phyloP scores from a whole-genome alignment of 1,140 invertebrate genomes.

The Macrocentrus cingulum region DNA sequence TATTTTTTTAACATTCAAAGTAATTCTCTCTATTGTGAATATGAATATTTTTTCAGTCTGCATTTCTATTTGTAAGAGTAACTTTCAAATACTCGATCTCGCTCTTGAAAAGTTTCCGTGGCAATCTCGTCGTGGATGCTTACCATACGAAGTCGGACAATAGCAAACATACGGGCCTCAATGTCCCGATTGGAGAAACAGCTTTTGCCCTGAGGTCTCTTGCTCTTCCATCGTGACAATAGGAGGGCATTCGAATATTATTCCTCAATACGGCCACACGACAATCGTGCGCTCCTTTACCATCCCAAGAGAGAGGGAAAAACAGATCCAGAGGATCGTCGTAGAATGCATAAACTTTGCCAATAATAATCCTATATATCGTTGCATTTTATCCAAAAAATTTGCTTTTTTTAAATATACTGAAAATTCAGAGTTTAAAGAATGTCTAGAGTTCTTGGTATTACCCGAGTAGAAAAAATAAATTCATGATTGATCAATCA shows the following conservation, averaged over 20 bases:
- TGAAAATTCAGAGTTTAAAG: no score
- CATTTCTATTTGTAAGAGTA: not conserved
- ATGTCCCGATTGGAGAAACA: constrained; percentile 8
- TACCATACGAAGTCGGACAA: not conserved
- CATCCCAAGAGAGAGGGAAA: not conserved
- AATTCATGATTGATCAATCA: no score
- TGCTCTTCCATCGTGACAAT: constrained; percentile 4
- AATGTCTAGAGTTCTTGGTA: no score
- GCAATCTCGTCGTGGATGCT: constrained; percentile 7
- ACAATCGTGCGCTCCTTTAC: constrained; percentile 1
- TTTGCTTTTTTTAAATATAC: no score
- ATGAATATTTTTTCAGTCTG: not conserved
- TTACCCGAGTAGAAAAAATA: no score
- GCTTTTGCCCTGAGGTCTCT: constrained; percentile 8
- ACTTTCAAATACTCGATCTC: not conserved
- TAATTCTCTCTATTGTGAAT: not conserved
- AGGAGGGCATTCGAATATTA: constrained; percentile 13
- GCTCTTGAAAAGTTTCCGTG: constrained; percentile 4
- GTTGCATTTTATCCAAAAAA: not conserved
- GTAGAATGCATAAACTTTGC: not conserved
- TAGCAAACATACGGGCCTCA: not conserved
- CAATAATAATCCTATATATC: constrained; percentile 5
- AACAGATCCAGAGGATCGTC: not conserved
- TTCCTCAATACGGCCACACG: constrained; percentile 10
- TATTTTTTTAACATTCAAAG: no score